Conservation (phyloP, 1,140 invertebrate species). For the Harlomillsia oculata region DNA sequence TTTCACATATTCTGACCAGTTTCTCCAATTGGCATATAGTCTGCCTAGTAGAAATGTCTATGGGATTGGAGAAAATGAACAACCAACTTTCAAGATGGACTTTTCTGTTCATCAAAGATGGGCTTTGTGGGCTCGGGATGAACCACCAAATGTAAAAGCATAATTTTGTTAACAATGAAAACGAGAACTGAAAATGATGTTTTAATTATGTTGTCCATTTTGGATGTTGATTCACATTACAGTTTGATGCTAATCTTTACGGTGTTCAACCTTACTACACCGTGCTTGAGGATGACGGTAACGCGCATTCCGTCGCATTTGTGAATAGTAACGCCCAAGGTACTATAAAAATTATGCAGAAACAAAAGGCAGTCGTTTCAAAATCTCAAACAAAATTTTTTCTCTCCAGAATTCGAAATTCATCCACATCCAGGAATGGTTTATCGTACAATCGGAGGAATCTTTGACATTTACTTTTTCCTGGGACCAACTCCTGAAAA, state of each 20-base stretch:
- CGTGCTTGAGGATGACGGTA: constrained; percentile 42
- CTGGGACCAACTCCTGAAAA: constrained; percentile 41
- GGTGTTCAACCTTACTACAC: constrained; percentile 48
- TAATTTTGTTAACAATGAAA: not conserved
- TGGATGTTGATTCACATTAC: not conserved
- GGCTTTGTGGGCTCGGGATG: constrained; percentile 19
- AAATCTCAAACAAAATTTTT: not conserved
- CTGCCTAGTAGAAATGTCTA: constrained; percentile 45
- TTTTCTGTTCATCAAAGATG: not conserved
- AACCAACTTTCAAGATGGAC: constrained; percentile 33
- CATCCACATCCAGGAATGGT: constrained; percentile 39
- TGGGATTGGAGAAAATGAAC: constrained; percentile 46
- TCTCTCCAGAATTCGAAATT: constrained; percentile 36
- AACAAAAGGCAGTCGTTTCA: not conserved
- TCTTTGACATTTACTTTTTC: constrained; percentile 42
- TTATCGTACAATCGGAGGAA: constrained; percentile 40
- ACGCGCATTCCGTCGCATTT: constrained; percentile 25
- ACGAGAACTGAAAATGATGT: not conserved
- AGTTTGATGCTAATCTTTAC: constrained; percentile 38
- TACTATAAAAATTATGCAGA: not conserved
- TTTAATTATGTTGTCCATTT: not conserved
- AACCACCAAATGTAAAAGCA: constrained; percentile 15
- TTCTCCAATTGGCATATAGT: constrained; percentile 44
- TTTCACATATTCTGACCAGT: constrained; percentile 47
- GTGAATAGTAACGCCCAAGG: constrained; percentile 34